Conservation (phyloP, 2,888 invertebrate genomes). For the Xestia rhomboidea region DNA sequence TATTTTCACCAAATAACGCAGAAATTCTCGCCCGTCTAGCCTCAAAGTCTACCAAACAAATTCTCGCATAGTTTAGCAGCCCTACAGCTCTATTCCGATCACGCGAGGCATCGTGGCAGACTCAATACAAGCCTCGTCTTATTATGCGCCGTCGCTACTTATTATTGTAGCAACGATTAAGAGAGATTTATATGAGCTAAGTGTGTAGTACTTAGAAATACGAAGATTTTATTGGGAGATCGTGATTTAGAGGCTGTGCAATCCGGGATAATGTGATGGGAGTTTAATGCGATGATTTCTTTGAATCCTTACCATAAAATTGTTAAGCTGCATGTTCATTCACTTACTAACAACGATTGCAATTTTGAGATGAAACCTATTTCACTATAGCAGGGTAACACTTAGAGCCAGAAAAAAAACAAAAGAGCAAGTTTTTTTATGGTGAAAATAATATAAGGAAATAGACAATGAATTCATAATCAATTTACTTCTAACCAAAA, state of each 20-base stretch:
- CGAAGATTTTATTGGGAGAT: constrained; percentile 18
- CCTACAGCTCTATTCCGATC: constrained; percentile 58
- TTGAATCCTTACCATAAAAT: background rate
- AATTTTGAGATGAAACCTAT: background rate
- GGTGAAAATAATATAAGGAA: no score
- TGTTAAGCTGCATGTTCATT: background rate
- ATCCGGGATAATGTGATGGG: background rate
- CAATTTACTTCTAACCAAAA: no score
- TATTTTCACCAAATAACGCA: background rate
- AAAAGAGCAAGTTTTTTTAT: no score
- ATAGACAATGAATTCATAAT: no score
- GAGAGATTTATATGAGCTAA: constrained; percentile 50
- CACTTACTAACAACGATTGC: background rate
- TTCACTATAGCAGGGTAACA: background rate
- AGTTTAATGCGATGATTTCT: background rate
- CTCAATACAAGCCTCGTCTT: constrained; percentile 64
- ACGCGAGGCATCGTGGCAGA: constrained; percentile 52
- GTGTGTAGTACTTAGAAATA: constrained; percentile 20
- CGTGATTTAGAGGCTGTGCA: constrained; percentile 13
- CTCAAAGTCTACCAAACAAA: background rate
- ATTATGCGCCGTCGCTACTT: constrained; percentile 60
- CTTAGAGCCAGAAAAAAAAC: no score
- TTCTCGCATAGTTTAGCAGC: constrained; percentile 36
- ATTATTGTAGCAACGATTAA: constrained; percentile 57
- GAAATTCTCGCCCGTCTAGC: background rate